Evolutionary conservation across 2,113 vertebrate genomes (phyloP), one percentile per base, ranked within the genome.

Genomic region (Noctilio leporinus): DNA sequence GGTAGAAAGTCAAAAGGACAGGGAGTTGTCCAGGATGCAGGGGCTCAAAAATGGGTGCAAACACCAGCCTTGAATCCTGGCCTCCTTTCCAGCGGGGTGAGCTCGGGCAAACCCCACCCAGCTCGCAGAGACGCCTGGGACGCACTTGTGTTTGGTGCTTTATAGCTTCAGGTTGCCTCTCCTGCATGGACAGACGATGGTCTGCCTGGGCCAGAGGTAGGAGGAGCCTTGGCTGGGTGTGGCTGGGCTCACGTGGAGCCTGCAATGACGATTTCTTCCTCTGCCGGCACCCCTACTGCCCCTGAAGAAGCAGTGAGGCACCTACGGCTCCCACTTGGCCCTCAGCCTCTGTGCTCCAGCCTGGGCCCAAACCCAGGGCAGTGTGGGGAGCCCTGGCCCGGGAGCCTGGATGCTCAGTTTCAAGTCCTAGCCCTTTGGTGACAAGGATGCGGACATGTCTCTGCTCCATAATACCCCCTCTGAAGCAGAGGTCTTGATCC

Each of bases 181-280:
- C 65, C 35, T 33, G 35, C 51, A 35, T 38, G 11, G 53, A 26
- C 0, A 8, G 53, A 26, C 0, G 1, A 51, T 14, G 53, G 62
- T 62, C 35, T 28, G 12, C 0, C 0, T 7, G 17, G 35, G 51
- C 70, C 24, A 22, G 38, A 45, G 45, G 70, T 9, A 57, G 83
- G 20, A 76, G 51, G 49, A 76, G 73, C 69, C 76, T 49, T 5
- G 49, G 24, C 24, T 38, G n/a, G 57, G 12, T 7, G 1, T n/a
- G 45, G 81, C 43, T 35, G 43, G 47, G 55, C 67, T 38, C 43
- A n/a, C 11, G 0, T 0, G 40, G 84, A 59, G 57, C 10, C 80
- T 47, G 22, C 55, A 35, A 9, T 45, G 65, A 81, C 33, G 26
- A 40, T 43, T n/a, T 30, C n/a, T 67, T 49, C 49, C 51, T 72